Conservation (phyloP, 2,888 invertebrate genomes). For the Calephelis perditalis region DNA sequence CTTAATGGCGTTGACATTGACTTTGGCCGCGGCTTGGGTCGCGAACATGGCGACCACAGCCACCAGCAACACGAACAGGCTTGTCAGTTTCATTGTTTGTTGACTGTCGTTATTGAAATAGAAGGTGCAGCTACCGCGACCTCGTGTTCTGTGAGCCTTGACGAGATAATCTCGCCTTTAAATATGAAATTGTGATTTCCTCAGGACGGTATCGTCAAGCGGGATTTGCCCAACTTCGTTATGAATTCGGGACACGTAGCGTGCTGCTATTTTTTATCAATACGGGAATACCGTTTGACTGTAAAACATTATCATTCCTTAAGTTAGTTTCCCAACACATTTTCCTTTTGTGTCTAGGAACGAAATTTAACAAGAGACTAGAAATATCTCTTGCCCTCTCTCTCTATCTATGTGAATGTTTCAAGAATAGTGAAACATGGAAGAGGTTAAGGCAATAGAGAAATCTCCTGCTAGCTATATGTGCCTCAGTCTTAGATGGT, state of each 20-base stretch:
- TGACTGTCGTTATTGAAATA: background rate
- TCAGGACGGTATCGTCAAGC: background rate
- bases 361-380: too few relatives aligned
- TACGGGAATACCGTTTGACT: too few relatives aligned
- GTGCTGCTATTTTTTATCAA: too few relatives aligned
- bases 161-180: slow-evolving; percentile 3
- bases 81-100: slow-evolving; percentile 39
- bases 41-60: slow-evolving; percentile 34
- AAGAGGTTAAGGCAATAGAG: too few relatives aligned
- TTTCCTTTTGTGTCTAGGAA: too few relatives aligned
- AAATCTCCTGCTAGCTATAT: too few relatives aligned
- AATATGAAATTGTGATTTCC: slow-evolving; percentile 4
- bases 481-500: too few relatives aligned
- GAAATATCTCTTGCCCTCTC: too few relatives aligned
- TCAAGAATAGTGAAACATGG: too few relatives aligned
- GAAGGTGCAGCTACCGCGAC: background rate
- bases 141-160: slow-evolving; percentile 16
- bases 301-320: too few relatives aligned
- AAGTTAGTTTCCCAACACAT: too few relatives aligned
- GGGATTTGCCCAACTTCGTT: background rate
- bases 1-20: slow-evolving; percentile 33
- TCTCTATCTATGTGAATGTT: too few relatives aligned
- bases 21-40: slow-evolving; percentile 33
- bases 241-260: background rate
- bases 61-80: slow-evolving; percentile 34